Conservation (phyloP, 2,888 invertebrate species). For the Chalcis sispes region DNA sequence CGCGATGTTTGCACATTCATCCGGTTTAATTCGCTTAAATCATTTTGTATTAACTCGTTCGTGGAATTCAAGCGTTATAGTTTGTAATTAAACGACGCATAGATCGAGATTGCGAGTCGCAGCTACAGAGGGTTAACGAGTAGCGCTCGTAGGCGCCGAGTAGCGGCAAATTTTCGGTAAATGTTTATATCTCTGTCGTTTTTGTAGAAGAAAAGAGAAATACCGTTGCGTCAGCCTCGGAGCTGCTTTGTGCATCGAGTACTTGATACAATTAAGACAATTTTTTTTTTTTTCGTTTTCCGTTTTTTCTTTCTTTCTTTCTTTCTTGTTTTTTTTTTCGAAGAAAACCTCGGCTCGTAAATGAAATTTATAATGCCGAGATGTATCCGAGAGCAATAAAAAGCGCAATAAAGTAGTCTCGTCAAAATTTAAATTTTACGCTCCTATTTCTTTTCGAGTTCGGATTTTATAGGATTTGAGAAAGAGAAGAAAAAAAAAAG, state of each 20-base stretch:
- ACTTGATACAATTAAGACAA: slow-evolving; percentile 35
- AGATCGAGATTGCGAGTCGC: too few species aligned
- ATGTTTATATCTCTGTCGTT: too few species aligned
- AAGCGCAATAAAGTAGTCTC: slow-evolving; percentile 42
- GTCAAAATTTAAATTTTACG: slow-evolving; percentile 50
- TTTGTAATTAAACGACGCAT: slow-evolving; percentile 18
- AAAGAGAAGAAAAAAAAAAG: slow-evolving; percentile 34
- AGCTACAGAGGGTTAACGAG: too few species aligned
- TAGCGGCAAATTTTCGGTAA: too few species aligned
- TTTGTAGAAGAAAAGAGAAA: not conserved
- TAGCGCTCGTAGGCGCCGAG: too few species aligned
- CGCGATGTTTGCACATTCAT: not conserved
- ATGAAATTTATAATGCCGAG: slow-evolving; percentile 44
- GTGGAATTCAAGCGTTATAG: slow-evolving; percentile 5
- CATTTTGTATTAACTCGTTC: slow-evolving; percentile 20
- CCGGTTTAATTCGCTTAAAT: slow-evolving; percentile 38
- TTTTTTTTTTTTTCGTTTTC: not conserved
- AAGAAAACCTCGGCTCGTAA: slow-evolving; percentile 25
- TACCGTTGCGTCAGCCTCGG: too few species aligned
- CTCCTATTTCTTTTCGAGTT: slow-evolving; percentile 37
- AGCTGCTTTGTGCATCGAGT: too few species aligned
- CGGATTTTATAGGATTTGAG: not conserved
- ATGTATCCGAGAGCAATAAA: slow-evolving; percentile 23
- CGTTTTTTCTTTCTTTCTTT: slow-evolving; percentile 9
- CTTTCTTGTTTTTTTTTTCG: not conserved